phyloP scores from a whole-genome alignment of 2,797 vertebrate species.

The Hippopotamyrus pictus region DNA sequence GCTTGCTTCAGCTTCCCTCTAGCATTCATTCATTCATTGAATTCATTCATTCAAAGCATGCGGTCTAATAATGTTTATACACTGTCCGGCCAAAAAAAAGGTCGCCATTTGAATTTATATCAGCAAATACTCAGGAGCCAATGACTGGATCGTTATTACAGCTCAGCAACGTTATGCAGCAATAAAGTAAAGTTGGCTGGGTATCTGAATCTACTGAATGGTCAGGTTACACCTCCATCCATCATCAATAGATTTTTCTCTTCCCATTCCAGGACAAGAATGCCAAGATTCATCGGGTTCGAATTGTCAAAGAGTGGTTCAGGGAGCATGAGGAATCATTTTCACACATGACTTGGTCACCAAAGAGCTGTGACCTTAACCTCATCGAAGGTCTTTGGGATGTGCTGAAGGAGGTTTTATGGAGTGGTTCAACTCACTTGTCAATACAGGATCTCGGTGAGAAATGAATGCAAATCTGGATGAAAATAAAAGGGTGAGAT shows the following conservation, averaged over 20 bases:
- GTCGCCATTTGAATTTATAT: background rate
- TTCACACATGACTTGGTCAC: background rate
- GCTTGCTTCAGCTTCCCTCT: slow-evolving; percentile 24
- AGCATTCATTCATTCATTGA: too few species aligned
- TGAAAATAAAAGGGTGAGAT: background rate
- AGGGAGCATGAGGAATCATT: background rate
- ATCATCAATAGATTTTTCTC: background rate
- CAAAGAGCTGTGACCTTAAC: background rate
- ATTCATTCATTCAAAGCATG: too few species aligned
- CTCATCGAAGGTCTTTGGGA: background rate
- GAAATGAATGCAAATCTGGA: background rate
- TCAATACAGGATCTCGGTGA: background rate
- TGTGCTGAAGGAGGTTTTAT: background rate
- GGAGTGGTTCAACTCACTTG: background rate
- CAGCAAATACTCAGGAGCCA: background rate
- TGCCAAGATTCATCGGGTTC: too few species aligned
- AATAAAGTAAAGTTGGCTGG: background rate
- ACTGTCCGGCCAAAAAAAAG: background rate
- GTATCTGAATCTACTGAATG: background rate
- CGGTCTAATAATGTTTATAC: slow-evolving; percentile 30
- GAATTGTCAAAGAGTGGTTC: too few species aligned
- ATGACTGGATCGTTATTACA: background rate
- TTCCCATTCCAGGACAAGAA: too few species aligned
- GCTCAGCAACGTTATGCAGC: background rate
- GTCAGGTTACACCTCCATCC: background rate